phyloP scores from a whole-genome alignment of 1,140 invertebrate species.

The Papilio dardanus region DNA sequence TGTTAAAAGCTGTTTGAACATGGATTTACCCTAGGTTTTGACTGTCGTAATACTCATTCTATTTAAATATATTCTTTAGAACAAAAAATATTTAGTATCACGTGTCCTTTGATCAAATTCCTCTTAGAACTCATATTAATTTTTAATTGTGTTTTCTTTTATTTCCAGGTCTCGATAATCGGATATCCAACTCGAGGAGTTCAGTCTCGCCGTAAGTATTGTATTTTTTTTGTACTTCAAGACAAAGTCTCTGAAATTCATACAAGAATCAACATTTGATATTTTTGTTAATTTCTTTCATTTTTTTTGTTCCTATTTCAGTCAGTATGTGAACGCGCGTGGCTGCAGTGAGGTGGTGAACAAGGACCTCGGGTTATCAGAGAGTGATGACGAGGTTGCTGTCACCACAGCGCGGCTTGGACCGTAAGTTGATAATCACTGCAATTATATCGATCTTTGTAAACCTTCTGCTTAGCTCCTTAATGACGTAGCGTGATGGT shows the following conservation, averaged over 20 bases:
- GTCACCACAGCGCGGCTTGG: slow-evolving; percentile 65
- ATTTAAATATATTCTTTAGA: too few relatives aligned
- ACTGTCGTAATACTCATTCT: too few relatives aligned
- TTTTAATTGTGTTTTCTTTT: slow-evolving; percentile 44
- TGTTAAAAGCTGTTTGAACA: not conserved
- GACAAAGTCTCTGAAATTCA: too few relatives aligned
- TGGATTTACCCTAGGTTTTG: too few relatives aligned
- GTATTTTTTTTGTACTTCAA: slow-evolving; percentile 5
- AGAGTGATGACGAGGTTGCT: slow-evolving; percentile 72
- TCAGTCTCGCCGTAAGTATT: slow-evolving; percentile 72
- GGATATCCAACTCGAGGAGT: slow-evolving; percentile 74
- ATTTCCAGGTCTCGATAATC: slow-evolving; percentile 72
- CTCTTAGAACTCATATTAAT: too few relatives aligned
- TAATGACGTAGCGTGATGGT: not conserved
- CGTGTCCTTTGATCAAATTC: too few relatives aligned
- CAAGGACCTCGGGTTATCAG: slow-evolving; percentile 69
- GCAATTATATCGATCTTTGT: not conserved
- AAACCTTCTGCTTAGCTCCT: not conserved
- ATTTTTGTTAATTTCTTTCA: not conserved
- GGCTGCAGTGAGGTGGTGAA: slow-evolving; percentile 68
- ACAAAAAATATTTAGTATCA: too few relatives aligned
- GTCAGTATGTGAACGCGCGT: slow-evolving; percentile 19
- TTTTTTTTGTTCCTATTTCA: slow-evolving; percentile 6
- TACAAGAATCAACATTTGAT: not conserved
- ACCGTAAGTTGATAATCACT: slow-evolving; percentile 59